Evolutionary conservation across 2,113 vertebrate species (phyloP).

Genomic region (Natator depressus): DNA sequence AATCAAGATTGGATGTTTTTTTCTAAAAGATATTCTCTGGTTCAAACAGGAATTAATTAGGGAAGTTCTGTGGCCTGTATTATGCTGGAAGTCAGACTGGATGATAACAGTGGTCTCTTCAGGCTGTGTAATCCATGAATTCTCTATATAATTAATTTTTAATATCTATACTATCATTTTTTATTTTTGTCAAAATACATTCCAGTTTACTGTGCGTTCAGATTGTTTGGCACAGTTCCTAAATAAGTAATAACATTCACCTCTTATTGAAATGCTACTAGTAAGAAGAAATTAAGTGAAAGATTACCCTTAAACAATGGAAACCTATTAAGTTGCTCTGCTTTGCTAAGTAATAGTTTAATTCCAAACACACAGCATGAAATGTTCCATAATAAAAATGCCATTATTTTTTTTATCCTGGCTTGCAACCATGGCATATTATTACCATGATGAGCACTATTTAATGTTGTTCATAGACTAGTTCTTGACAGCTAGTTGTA

Average conservation of each 20-base stretch:
- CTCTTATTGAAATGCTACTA: neutral
- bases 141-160: neutral
- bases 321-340: neutral
- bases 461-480: neutral
- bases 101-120: neutral
- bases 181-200: neutral
- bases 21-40: neutral
- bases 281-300: neutral
- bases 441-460: neutral
- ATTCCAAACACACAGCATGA: neutral
- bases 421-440: neutral
- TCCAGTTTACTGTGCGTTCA: neutral
- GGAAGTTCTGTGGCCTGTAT: neutral
- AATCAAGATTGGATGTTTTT: neutral
- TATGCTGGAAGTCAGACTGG: neutral
- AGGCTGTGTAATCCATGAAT: neutral
- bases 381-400: neutral
- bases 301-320: neutral
- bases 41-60: neutral
- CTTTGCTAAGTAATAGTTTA: neutral
- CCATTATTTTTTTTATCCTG: neutral
- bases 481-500: neutral
- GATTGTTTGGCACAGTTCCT: neutral
- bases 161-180: slow-evolving; percentile 1
- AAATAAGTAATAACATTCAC: neutral